Base-by-base conservation (phyloP, 2,113 vertebrate species). In the Peromyscus californicus region DNA sequence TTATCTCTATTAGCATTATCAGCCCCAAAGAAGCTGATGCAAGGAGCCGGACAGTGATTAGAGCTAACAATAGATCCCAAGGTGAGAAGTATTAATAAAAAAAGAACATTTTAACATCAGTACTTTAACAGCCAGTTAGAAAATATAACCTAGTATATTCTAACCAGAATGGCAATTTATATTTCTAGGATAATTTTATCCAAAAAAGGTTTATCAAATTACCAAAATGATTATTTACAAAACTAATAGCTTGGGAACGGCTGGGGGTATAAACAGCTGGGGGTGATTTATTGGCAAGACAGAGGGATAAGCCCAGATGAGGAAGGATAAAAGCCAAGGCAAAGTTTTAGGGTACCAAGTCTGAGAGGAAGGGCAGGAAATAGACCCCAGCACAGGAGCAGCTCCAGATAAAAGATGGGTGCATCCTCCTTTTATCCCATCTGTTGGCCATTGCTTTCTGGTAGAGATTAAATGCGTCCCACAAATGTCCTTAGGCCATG, bases 391-490 rank as follows among this genome's bases (percentile, higher is more conserved):
- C 0, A 24, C 16, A 48, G 42, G 8, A n/a, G 10, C 5, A n/a
- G 10, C 16, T 33, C 45, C 8, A 67, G 22, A 72, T 80, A 29
- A 31, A 87, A 48, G 6, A 26, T 67, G 16, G 22, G 11, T 12
- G 22, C 31, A 31, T 0, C 36, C 15, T 61, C 3, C 2, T 9
- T 89, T 51, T n/a, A 17, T 45, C 89, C 11, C 26, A 22, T 76
- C 7, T n/a, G 42, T 78, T 89, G 94, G 92, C 57, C 80, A 17
- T n/a, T 90, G 65, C 54, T 96, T 88, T 75, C 36, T 69, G n/a
- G 33, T 22, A 4, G 79, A 54, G 1, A 89, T 31, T 57, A 59
- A 29, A 85, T n/a, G 65, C 33, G 54, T 83, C 42, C 36, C 36
- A 48, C 31, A 51, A 74, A 93, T 36, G 36, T 54, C 39, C 29